phyloP scores from a whole-genome alignment of 23 tunicate genomes.

The Botrylloides violaceus region DNA sequence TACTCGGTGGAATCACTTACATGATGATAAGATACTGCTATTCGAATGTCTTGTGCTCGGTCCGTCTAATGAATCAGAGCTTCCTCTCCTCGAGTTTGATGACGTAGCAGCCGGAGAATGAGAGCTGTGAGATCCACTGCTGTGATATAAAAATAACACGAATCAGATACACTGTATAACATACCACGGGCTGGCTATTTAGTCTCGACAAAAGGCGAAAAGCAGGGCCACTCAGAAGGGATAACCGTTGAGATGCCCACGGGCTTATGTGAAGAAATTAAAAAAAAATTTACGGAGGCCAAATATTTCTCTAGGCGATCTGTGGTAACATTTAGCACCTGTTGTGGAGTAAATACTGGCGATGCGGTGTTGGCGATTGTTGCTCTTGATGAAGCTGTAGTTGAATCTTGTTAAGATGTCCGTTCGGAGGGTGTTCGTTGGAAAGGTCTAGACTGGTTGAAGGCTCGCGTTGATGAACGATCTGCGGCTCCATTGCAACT shows the following conservation, averaged over 20 bases:
- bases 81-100: conserved; percentile 15
- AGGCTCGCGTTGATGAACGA: neutral
- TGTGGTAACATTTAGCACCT: neutral
- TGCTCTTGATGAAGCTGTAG: neutral
- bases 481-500: no score
- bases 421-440: neutral
- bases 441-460: neutral
- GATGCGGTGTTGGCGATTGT: neutral
- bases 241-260: no score
- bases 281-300: no score
- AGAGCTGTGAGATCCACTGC: conserved; percentile 24
- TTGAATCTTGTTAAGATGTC: neutral
- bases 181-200: no score
- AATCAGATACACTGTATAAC: no score
- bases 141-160: neutral
- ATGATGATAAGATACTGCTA: conserved; percentile 20
- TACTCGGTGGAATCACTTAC: no score
- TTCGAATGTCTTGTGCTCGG: conserved; percentile 31
- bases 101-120: conserved; percentile 31
- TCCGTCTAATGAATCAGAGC: conserved; percentile 25
- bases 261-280: no score
- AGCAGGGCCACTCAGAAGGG: no score
- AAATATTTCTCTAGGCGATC: no score
- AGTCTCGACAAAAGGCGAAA: no score
- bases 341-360: neutral